Conservation (phyloP, 2,888 invertebrate species). For the Yponomeuta malinellus region DNA sequence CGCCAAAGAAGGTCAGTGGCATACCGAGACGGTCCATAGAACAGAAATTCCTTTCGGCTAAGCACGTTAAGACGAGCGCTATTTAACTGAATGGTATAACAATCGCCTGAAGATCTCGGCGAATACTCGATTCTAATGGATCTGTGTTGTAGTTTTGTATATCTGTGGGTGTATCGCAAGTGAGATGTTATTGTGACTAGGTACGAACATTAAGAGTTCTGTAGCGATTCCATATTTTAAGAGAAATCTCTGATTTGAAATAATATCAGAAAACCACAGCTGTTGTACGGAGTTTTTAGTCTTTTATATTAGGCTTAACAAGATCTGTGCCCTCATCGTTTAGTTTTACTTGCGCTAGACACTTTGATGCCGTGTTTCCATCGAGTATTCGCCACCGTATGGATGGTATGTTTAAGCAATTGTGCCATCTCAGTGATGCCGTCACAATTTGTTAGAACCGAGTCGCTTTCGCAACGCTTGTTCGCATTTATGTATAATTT, state of each 20-base stretch:
- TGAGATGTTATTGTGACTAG: not conserved
- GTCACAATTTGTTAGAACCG: not conserved
- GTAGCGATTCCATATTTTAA: not conserved
- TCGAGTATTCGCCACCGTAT: conserved; percentile 8
- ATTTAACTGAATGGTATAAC: conserved; percentile 32
- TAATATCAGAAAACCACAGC: not conserved
- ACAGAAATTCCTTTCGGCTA: conserved; percentile 61
- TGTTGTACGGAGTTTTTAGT: not conserved
- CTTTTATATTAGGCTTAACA: too few relatives aligned
- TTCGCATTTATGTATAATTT: conserved; percentile 51
- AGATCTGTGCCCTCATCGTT: not conserved
- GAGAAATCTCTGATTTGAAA: not conserved
- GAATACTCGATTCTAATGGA: not conserved
- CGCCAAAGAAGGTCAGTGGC: conserved; percentile 32
- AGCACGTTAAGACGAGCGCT: conserved; percentile 66
- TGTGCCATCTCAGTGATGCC: not conserved
- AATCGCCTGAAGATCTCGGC: conserved; percentile 13
- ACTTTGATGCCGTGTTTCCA: not conserved
- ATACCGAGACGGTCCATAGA: conserved; percentile 54
- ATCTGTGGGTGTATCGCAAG: not conserved
- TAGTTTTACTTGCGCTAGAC: not conserved
- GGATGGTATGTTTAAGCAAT: not conserved
- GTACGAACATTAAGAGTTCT: not conserved
- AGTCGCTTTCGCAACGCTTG: conserved; percentile 41
- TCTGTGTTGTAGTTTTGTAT: not conserved